phyloP scores from a whole-genome alignment of 2,888 invertebrate genomes.

The Polyommatus iphigenia region DNA sequence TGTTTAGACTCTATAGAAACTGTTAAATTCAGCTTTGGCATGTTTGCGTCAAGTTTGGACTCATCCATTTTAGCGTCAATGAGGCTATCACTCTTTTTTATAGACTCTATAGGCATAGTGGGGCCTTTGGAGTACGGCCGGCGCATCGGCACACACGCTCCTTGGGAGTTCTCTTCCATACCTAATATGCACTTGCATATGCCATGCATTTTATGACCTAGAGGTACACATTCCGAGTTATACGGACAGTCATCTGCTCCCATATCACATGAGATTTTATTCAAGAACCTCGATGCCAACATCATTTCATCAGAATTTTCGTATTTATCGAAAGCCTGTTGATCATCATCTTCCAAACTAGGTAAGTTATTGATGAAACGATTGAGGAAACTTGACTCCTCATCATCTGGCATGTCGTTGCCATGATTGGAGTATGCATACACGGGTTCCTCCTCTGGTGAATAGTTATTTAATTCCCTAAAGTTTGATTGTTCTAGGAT shows the following conservation, averaged over 20 bases:
- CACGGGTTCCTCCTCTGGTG: conserved; percentile 67
- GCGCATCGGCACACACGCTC: conserved; percentile 57
- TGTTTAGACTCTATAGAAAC: conserved; percentile 89
- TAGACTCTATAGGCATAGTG: conserved; percentile 56
- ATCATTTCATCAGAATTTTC: conserved; percentile 70
- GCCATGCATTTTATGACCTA: conserved; percentile 80
- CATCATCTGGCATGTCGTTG: conserved; percentile 63
- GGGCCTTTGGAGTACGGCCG: conserved; percentile 71
- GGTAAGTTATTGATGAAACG: conserved; percentile 69
- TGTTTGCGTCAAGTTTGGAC: conserved; percentile 60
- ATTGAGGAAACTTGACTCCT: conserved; percentile 63
- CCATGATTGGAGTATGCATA: conserved; percentile 62
- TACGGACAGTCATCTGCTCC: conserved; percentile 81
- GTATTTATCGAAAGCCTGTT: conserved; percentile 62
- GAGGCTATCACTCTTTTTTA: conserved; percentile 59
- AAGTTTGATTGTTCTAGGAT: conserved; percentile 71
- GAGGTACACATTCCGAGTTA: conserved; percentile 85
- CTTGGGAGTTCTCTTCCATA: conserved; percentile 71
- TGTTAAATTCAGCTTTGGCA: conserved; percentile 82
- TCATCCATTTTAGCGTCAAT: conserved; percentile 52
- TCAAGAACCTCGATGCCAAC: conserved; percentile 70
- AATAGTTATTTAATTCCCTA: conserved; percentile 63
- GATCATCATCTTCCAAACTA: conserved; percentile 62
- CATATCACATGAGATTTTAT: conserved; percentile 81
- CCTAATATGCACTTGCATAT: conserved; percentile 86